Conservation (phyloP, 2,113 vertebrate species). For the Heterochromis multidens region DNA sequence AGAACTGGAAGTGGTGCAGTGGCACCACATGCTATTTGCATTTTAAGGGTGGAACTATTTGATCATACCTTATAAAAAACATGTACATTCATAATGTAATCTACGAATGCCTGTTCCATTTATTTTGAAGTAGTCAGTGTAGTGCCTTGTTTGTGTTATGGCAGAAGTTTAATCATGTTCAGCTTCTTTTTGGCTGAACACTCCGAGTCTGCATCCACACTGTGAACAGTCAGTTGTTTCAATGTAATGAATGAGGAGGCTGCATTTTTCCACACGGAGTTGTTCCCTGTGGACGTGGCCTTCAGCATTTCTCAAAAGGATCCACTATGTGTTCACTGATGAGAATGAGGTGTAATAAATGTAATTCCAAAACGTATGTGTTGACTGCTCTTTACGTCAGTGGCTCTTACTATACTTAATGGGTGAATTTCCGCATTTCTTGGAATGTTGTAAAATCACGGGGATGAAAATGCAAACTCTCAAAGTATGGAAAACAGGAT, state of each 20-base stretch:
- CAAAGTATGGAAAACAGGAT: background rate
- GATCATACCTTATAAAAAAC: accelerated
- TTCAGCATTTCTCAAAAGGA: background rate
- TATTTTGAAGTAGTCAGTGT: no score
- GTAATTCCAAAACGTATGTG: background rate
- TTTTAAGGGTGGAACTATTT: background rate
- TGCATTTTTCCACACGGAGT: background rate
- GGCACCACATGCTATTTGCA: background rate
- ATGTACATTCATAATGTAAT: background rate
- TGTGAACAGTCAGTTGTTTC: background rate
- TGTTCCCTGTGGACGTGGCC: background rate
- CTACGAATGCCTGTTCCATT: no score
- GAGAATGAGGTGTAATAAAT: background rate
- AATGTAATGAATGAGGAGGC: background rate
- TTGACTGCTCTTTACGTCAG: background rate
- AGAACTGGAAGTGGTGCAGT: background rate
- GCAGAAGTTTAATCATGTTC: background rate
- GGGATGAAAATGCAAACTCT: background rate
- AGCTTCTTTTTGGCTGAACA: background rate
- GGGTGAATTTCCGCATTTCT: background rate
- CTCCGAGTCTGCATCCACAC: background rate
- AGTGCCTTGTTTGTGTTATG: background rate
- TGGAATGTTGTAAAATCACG: no score
- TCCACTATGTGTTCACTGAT: background rate
- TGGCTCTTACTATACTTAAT: background rate